Base-by-base conservation (phyloP, 2,113 vertebrate species). In the Toxostoma redivivum region DNA sequence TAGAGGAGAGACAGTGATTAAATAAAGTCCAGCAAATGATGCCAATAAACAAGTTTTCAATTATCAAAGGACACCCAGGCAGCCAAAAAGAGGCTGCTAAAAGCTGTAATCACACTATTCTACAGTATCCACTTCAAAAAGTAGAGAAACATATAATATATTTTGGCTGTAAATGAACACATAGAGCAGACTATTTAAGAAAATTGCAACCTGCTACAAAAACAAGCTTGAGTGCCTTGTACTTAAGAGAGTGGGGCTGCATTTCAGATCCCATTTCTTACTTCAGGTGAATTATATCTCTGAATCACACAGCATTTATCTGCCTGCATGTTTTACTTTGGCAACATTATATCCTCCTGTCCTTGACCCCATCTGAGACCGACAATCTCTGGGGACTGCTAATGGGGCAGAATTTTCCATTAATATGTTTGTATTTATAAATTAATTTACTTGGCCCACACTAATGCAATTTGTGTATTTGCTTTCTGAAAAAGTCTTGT, bases 121-220 rank as follows among this genome's bases (percentile, higher is more conserved):
- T 95, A 67, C 76, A 70, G 61, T 64, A 79, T 48, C 51, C 86
- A 56, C 91, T 95, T 88, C 81, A 96, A 84, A 95, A 90, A 90
- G 61, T 93, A 80, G 69, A 81, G 51, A 93, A 91, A 85, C 51
- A 84, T 82, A 35, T 95, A 82, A 92, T 93, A 86, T 72, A 92
- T 94, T 92, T 79, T 92, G 91, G 82, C 71, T 96, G 74, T 77
- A 90, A 95, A 94, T 88, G 91, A 97, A 86, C 95, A 92, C 30
- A 10, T 31, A 88, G 65, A 96, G 65, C 81, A 97, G 91, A 94
- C 80, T 97, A 97, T 95, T 97, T 93, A 97, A 96, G 95, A 96
- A 97, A 97, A 97, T 97, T 97, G 95, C 95, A 97, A 94, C 96
- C 93, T 96, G 96, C 95, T 95, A 95, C 80, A 92, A 90, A 96